A percentile compares a stretch with the other conserved stretches of the same genome.
These are phyloP conservation scores for Huso huso DNA, from an alignment of 2,797 vertebrate species.

Conservation along the genomic window DNA sequence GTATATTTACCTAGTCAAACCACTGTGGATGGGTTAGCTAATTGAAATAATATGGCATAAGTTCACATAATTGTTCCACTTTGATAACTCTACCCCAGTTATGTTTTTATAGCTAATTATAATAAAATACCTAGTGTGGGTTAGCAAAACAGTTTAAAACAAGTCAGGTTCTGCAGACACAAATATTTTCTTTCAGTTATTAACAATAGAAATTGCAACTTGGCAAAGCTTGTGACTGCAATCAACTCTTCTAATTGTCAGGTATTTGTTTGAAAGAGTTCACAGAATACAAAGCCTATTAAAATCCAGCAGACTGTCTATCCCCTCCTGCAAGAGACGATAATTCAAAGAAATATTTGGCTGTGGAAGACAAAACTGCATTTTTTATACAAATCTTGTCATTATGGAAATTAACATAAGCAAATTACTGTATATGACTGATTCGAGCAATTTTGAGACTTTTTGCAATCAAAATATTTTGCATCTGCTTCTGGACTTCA, in stretches of 20 bases:
- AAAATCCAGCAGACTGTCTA: slow-evolving; percentile 39
- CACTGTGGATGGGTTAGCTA: slow-evolving; percentile 48
- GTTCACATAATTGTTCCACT: slow-evolving; percentile 49
- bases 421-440: slow-evolving; percentile 46
- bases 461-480: slow-evolving; percentile 50
- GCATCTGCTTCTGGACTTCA: slow-evolving; percentile 41
- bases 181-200: slow-evolving; percentile 80
- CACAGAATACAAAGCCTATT: slow-evolving; percentile 33
- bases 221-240: slow-evolving; percentile 62
- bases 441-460: slow-evolving; percentile 41
- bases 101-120: slow-evolving; percentile 61
- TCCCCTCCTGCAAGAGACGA: slow-evolving; percentile 28
- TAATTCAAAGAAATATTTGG: slow-evolving; percentile 29
- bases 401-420: slow-evolving; percentile 36
- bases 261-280: slow-evolving; percentile 49
- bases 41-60: slow-evolving; percentile 59
- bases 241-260: slow-evolving; percentile 61
- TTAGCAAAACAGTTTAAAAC: slow-evolving; percentile 41
- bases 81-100: slow-evolving; percentile 55
- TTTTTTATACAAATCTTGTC: slow-evolving; percentile 34
- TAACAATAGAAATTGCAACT: slow-evolving; percentile 63
- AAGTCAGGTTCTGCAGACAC: slow-evolving; percentile 51
- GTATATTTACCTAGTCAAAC: slow-evolving; percentile 47
- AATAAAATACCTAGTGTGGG: slow-evolving; percentile 53
- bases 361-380: slow-evolving; percentile 14